Conservation (phyloP, 2,113 vertebrate genomes). For the Clupea harengus region DNA sequence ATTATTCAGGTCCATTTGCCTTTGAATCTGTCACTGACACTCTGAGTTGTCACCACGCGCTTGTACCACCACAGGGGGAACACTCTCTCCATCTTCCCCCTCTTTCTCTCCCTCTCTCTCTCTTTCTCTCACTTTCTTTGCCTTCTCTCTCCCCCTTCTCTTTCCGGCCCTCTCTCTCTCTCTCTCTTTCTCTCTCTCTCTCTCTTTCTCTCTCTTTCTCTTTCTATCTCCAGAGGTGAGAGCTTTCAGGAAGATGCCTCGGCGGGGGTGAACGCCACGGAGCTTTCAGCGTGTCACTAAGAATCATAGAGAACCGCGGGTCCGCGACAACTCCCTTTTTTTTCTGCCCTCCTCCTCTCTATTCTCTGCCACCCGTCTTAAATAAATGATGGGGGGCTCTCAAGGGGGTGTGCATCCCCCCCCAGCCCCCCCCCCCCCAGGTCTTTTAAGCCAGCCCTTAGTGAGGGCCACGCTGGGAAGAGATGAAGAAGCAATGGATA, state of each 20-base stretch:
- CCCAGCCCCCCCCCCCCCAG: constrained; percentile 32
- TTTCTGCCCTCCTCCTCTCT: constrained; percentile 29
- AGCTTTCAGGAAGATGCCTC: constrained; percentile 55
- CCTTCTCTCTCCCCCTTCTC: not conserved
- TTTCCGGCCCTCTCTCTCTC: too few species aligned
- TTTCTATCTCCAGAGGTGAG: constrained; percentile 47
- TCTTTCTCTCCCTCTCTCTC: too few species aligned
- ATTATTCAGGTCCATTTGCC: constrained; percentile 69
- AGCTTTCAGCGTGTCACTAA: constrained; percentile 71
- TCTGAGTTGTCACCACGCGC: constrained; percentile 48
- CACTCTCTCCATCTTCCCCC: not conserved
- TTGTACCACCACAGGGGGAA: constrained; percentile 51
- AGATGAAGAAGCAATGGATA: not conserved
- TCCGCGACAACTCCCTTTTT: constrained; percentile 27
- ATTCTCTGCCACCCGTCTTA: constrained; percentile 41
- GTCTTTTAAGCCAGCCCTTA: constrained; percentile 51
- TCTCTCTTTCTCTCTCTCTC: not conserved
- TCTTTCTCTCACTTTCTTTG: not conserved
- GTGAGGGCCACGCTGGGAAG: not conserved
- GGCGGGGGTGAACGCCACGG: constrained; percentile 34
- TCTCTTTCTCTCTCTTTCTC: not conserved
- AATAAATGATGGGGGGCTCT: constrained; percentile 60
- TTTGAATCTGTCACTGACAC: constrained; percentile 60
- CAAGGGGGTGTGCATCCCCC: constrained; percentile 43
- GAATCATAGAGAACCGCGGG: constrained; percentile 68